phyloP scores from a whole-genome alignment of 2,113 vertebrate species.

The Benitochromis conjunctus region DNA sequence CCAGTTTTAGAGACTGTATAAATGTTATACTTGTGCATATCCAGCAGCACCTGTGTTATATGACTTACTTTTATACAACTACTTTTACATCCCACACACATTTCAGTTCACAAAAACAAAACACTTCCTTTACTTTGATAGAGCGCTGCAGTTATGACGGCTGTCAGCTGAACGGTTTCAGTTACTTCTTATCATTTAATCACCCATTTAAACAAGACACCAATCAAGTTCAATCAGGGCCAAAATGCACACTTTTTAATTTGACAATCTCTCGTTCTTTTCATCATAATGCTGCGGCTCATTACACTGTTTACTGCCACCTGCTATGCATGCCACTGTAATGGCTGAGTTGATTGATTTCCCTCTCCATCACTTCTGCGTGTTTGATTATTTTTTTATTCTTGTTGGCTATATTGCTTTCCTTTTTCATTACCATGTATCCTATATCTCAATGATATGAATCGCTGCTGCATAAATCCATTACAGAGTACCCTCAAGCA shows the following conservation, averaged over 20 bases:
- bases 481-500: neutral
- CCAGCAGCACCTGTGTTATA: neutral
- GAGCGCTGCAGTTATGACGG: neutral
- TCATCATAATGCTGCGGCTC: neutral
- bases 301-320: constrained; percentile 1
- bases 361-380: neutral
- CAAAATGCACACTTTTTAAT: neutral
- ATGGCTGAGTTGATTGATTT: constrained; percentile 1
- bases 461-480: neutral
- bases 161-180: neutral
- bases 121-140: neutral
- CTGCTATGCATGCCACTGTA: neutral
- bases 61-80: neutral
- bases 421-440: neutral
- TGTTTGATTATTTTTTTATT: neutral
- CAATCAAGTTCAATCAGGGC: neutral
- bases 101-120: neutral
- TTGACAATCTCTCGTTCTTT: neutral
- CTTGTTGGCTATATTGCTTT: neutral
- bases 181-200: neutral
- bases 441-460: neutral
- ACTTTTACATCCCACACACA: neutral
- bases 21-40: neutral
- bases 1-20: neutral
- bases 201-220: neutral